Conservation (phyloP, 2,888 invertebrate species). For the Imbricaverruca yamaguchii region DNA sequence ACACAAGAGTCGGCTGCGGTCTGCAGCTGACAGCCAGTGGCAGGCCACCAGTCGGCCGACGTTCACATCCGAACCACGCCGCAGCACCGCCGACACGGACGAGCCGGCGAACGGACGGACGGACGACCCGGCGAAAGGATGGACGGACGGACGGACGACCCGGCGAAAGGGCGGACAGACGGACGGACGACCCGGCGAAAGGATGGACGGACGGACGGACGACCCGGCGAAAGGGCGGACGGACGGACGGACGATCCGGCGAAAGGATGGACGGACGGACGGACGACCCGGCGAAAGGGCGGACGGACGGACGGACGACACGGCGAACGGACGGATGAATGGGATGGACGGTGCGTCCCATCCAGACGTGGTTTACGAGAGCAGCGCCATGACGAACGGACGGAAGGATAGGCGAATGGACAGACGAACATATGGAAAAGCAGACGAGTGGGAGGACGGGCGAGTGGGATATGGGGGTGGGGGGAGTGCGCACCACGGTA, state of each 20-base stretch:
- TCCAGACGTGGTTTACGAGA: no score
- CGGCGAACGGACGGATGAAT: background rate
- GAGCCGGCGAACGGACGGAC: background rate
- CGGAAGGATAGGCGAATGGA: slow-evolving; percentile 26
- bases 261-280: background rate
- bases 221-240: background rate
- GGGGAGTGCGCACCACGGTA: slow-evolving; percentile 16
- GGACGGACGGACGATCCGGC: background rate
- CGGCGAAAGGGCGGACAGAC: background rate
- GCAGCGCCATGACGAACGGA: background rate
- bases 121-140: background rate
- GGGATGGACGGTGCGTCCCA: background rate
- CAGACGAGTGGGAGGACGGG: no score
- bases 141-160: no score
- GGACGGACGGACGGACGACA: background rate
- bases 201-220: background rate
- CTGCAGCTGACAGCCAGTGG: background rate
- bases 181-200: background rate
- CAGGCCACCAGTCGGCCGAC: background rate
- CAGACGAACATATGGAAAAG: slow-evolving; percentile 11
- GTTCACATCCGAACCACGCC: background rate
- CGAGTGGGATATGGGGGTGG: no score
- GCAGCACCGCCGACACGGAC: background rate
- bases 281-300: no score
- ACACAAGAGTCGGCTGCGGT: background rate